Percentiles rank a stretch among this genome's conserved stretches.
phyloP scores from a whole-genome alignment of 2,888 invertebrate species.

The Dendrolimus houi region DNA sequence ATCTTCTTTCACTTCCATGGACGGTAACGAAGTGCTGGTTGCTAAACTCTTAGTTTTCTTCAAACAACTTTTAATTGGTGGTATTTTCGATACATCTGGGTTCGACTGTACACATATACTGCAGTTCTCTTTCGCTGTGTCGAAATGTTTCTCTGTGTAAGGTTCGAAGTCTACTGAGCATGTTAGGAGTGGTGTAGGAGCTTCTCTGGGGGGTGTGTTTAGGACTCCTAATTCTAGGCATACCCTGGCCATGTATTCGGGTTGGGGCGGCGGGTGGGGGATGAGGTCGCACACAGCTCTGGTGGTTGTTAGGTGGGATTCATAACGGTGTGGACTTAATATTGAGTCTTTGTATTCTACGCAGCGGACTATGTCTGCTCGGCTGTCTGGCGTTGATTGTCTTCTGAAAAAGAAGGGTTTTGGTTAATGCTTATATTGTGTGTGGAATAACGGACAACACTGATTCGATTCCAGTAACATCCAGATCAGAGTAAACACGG shows the following conservation, averaged over 20 bases:
- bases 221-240: slow-evolving; percentile 74
- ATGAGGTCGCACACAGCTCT: slow-evolving; percentile 62
- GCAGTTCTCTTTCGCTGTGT: slow-evolving; percentile 53
- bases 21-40: slow-evolving; percentile 53
- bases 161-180: slow-evolving; percentile 55
- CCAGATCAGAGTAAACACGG: no score
- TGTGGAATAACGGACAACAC: no score
- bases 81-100: slow-evolving; percentile 54
- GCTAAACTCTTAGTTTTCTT: slow-evolving; percentile 47
- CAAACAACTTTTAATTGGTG: slow-evolving; percentile 64
- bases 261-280: slow-evolving; percentile 31
- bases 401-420: background rate
- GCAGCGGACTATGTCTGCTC: slow-evolving; percentile 67
- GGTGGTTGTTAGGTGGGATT: slow-evolving; percentile 27
- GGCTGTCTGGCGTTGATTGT: slow-evolving; percentile 37
- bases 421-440: no score
- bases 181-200: slow-evolving; percentile 36
- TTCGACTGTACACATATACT: slow-evolving; percentile 57
- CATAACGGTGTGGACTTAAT: slow-evolving; percentile 37
- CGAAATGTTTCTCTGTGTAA: slow-evolving; percentile 40
- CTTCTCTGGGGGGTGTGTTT: slow-evolving; percentile 30
- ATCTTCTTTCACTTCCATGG: slow-evolving; percentile 42
- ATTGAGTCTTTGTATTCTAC: slow-evolving; percentile 55
- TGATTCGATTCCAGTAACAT: no score
- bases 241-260: slow-evolving; percentile 60